These are phyloP conservation scores for Lordiphosa fenestrarum DNA, from an alignment of 2,888 invertebrate genomes.

Conservation along the genomic window DNA sequence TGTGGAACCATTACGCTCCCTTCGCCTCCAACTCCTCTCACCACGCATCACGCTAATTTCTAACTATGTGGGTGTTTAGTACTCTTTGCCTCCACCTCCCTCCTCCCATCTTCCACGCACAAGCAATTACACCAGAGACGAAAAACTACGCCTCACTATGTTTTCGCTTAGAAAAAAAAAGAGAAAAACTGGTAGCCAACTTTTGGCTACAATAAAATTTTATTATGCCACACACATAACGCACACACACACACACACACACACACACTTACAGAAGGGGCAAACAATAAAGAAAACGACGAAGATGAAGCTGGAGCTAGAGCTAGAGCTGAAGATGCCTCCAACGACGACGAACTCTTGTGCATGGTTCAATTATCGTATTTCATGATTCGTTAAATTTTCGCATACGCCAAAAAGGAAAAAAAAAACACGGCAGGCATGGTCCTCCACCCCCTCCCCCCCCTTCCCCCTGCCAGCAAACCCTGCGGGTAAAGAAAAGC, in stretches of 20 bases:
- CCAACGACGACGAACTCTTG: constrained; percentile 63
- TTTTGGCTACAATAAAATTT: constrained; percentile 73
- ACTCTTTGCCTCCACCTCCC: constrained; percentile 23
- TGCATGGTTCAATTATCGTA: constrained; percentile 79
- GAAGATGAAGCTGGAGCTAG: constrained; percentile 43
- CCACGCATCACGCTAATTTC: constrained; percentile 54
- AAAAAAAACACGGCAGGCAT: constrained; percentile 54
- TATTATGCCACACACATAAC: constrained; percentile 71
- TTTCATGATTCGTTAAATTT: constrained; percentile 79
- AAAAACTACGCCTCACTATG: constrained; percentile 27
- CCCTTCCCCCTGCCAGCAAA: neutral
- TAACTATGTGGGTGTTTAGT: constrained; percentile 60
- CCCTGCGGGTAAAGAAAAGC: constrained; percentile 53
- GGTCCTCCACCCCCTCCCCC: neutral
- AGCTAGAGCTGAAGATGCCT: constrained; percentile 27
- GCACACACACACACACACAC: constrained; percentile 18
- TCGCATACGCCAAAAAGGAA: constrained; percentile 70
- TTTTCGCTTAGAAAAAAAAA: constrained; percentile 20
- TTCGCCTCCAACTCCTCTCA: constrained; percentile 9
- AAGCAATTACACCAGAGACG: constrained; percentile 27
- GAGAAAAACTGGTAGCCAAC: constrained; percentile 67
- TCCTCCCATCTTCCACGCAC: neutral
- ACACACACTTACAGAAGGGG: constrained; percentile 13
- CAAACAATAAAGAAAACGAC: constrained; percentile 50
- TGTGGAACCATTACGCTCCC: constrained; percentile 9